A percentile compares a stretch with the other conserved stretches of the same genome.
Evolutionary conservation across 2,113 vertebrate species (phyloP).

Genomic region (Corythoichthys intestinalis): DNA sequence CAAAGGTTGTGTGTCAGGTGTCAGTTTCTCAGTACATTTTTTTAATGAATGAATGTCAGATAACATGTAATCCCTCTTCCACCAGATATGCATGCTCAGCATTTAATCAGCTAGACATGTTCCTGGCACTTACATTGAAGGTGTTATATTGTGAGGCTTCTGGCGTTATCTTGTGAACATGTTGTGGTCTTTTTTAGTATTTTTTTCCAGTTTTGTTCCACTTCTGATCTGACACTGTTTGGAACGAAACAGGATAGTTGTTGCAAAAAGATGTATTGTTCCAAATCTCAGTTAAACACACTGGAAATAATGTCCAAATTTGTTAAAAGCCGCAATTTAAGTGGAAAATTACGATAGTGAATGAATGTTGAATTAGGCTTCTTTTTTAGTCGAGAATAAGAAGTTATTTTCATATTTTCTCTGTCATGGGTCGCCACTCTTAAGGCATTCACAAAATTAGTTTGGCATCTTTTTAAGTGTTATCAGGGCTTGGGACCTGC

Average conservation of each 20-base stretch:
- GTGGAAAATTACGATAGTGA: neutral
- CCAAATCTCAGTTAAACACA: neutral
- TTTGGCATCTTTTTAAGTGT: too few species aligned
- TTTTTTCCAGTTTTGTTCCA: constrained; percentile 27
- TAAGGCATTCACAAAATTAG: too few species aligned
- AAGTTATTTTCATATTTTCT: too few species aligned
- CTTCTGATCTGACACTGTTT: constrained; percentile 17
- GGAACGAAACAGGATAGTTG: constrained; percentile 18
- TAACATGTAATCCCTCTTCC: neutral
- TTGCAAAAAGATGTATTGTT: constrained; percentile 19
- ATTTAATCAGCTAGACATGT: constrained; percentile 8
- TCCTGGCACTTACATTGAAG: constrained; percentile 19
- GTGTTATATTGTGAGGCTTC: neutral
- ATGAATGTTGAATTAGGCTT: neutral
- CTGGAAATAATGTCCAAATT: constrained; percentile 2
- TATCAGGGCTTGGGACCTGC: too few species aligned
- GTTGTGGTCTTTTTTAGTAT: constrained; percentile 13
- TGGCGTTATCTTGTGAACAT: neutral
- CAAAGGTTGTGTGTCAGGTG: constrained; percentile 44
- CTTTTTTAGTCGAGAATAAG: neutral
- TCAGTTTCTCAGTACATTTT: constrained; percentile 58
- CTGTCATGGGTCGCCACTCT: too few species aligned
- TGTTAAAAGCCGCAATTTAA: neutral
- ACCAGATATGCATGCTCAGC: neutral
- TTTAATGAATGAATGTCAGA: constrained; percentile 2